A percentile compares a stretch with the other conserved stretches of the same genome.
phyloP scores from a whole-genome alignment of 2,797 vertebrate species.

The Halcyon badia region DNA sequence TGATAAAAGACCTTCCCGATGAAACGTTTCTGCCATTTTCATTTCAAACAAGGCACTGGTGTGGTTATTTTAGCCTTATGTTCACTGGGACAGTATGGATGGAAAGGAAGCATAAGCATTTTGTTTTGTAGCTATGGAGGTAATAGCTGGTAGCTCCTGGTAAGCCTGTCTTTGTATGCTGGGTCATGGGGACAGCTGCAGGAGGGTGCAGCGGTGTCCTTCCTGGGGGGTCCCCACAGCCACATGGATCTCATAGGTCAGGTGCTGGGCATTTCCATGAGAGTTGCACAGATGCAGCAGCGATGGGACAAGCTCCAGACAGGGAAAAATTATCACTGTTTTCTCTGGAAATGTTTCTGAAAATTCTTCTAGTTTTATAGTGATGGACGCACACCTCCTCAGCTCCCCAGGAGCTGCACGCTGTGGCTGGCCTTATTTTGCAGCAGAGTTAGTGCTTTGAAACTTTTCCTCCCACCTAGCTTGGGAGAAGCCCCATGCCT shows the following conservation, averaged over 20 bases:
- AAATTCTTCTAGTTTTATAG: neutral
- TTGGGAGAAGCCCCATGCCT: neutral
- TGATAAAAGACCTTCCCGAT: constrained; percentile 14
- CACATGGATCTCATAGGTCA: rapidly evolving
- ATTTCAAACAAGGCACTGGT: constrained; percentile 3
- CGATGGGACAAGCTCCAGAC: neutral
- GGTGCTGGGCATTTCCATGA: neutral
- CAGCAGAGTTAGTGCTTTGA: neutral
- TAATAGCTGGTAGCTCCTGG: neutral
- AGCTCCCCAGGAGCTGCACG: rapidly evolving
- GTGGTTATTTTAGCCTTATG: neutral
- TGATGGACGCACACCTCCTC: rapidly evolving
- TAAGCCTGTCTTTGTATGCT: neutral
- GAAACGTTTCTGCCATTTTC: constrained; percentile 30
- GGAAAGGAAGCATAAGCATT: neutral
- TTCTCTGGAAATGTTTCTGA: neutral
- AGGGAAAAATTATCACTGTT: too few relatives aligned
- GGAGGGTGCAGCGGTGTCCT: too few relatives aligned
- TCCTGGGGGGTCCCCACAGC: rapidly evolving
- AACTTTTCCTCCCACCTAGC: neutral
- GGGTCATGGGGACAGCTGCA: rapidly evolving
- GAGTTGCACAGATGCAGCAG: neutral
- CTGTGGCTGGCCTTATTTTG: rapidly evolving
- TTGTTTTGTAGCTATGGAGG: neutral
- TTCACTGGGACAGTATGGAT: neutral